Conservation (phyloP, 2,113 vertebrate genomes). For the Passerina amoena region DNA sequence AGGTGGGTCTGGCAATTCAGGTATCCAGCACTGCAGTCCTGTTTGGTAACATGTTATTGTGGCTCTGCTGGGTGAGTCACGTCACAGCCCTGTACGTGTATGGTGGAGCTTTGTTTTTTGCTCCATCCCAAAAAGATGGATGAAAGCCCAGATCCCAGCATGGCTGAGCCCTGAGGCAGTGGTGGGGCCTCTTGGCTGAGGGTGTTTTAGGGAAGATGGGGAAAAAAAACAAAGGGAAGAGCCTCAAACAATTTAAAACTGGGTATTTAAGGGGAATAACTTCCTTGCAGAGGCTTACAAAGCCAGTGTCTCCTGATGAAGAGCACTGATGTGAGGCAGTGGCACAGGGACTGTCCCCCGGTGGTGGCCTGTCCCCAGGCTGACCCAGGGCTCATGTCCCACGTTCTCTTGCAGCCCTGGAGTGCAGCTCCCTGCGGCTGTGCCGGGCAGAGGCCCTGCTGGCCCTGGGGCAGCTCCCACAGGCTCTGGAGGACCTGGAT, state of each 20-base stretch:
- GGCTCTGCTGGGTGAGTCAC: background rate
- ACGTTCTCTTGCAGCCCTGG: constrained; percentile 65
- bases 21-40: background rate
- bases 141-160: background rate
- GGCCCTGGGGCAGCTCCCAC: constrained; percentile 65
- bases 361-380: rapidly evolving
- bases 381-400: background rate
- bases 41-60: background rate
- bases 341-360: rapidly evolving
- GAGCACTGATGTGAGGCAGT: rapidly evolving
- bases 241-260: background rate
- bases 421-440: constrained; percentile 72
- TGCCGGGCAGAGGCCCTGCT: constrained; percentile 76
- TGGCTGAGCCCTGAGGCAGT: background rate
- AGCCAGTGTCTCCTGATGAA: background rate
- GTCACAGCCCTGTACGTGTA: rapidly evolving
- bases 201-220: background rate
- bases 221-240: background rate
- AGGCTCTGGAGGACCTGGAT: constrained; percentile 81
- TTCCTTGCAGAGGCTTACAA: background rate
- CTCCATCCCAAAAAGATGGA: background rate
- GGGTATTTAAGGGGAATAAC: background rate
- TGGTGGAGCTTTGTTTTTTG: background rate
- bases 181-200: background rate
- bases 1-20: background rate